phyloP scores from a whole-genome alignment of 2,888 invertebrate species.

The Chymomyza procnemis region DNA sequence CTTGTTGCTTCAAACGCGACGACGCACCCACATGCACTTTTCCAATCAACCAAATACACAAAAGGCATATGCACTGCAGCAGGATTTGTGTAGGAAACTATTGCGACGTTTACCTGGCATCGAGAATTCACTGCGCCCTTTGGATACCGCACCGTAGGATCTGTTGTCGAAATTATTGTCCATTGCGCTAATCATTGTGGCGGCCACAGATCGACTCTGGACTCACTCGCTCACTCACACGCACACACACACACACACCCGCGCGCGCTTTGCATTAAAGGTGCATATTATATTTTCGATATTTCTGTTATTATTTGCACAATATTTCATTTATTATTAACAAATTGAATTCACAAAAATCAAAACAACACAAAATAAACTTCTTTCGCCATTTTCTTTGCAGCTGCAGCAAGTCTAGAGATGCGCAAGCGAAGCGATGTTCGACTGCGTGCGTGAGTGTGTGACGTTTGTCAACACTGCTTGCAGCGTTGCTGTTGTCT shows the following conservation, averaged over 20 bases:
- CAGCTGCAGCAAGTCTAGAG: slow-evolving; percentile 35
- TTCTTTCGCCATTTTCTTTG: slow-evolving; percentile 59
- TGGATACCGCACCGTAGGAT: slow-evolving; percentile 77
- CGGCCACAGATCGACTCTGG: too few species aligned
- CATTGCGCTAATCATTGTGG: slow-evolving; percentile 77
- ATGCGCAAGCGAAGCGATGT: too few species aligned
- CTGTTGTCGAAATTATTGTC: slow-evolving; percentile 75
- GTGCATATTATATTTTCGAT: slow-evolving; percentile 35
- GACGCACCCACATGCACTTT: slow-evolving; percentile 5
- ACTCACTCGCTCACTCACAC: too few species aligned
- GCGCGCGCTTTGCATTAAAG: slow-evolving; percentile 43
- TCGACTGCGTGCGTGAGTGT: too few species aligned
- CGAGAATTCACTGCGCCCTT: slow-evolving; percentile 76
- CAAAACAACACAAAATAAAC: slow-evolving; percentile 49
- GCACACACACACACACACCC: slow-evolving; percentile 39
- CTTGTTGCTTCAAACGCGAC: slow-evolving; percentile 52
- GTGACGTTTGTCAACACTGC: background rate
- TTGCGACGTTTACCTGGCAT: slow-evolving; percentile 78
- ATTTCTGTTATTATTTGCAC: slow-evolving; percentile 8
- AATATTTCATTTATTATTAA: slow-evolving; percentile 61
- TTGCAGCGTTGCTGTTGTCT: too few species aligned
- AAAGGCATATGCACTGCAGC: background rate
- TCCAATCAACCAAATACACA: too few species aligned
- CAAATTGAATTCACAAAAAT: slow-evolving; percentile 35
- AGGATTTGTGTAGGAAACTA: too few species aligned